phyloP scores from a whole-genome alignment of 2,888 invertebrate genomes.

The Pteria penguin region DNA sequence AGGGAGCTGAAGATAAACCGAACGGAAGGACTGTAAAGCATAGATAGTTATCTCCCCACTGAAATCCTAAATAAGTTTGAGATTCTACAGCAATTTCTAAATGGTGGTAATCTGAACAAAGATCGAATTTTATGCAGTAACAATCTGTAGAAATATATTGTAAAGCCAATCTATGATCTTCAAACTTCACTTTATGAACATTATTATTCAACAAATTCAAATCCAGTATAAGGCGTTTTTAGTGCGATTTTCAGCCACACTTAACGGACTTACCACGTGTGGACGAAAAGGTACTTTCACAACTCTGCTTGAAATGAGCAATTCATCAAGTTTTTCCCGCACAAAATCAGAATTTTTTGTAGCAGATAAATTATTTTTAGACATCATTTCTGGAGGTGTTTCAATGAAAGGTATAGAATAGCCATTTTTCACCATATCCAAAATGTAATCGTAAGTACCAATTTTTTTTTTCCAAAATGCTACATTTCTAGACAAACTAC shows the following conservation, averaged over 20 bases:
- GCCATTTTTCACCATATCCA: slow-evolving; percentile 9
- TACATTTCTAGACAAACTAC: slow-evolving; percentile 12
- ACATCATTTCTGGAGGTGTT: slow-evolving; percentile 11
- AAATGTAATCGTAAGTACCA: neutral
- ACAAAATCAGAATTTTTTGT: too few relatives aligned
- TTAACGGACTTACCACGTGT: neutral
- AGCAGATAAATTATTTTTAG: too few relatives aligned
- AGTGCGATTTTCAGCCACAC: neutral
- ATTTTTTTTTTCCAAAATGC: slow-evolving; percentile 14
- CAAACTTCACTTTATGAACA: neutral
- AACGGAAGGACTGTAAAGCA: slow-evolving; percentile 4
- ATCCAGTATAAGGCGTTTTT: neutral
- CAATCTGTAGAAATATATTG: neutral
- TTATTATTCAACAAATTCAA: neutral
- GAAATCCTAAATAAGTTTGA: slow-evolving; percentile 8
- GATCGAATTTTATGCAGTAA: slow-evolving; percentile 40
- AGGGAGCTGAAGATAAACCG: neutral
- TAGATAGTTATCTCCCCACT: neutral
- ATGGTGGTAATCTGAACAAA: neutral
- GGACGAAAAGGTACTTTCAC: slow-evolving; percentile 20
- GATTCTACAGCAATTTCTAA: neutral
- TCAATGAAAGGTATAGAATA: slow-evolving; percentile 15
- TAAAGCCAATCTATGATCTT: neutral
- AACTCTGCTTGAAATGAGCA: slow-evolving; percentile 5
- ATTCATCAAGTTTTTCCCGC: slow-evolving; percentile 3